Evolutionary conservation across 2,888 invertebrate species (phyloP), one percentile per base, ranked within the genome.

Genomic region (Clusia tigrina): DNA sequence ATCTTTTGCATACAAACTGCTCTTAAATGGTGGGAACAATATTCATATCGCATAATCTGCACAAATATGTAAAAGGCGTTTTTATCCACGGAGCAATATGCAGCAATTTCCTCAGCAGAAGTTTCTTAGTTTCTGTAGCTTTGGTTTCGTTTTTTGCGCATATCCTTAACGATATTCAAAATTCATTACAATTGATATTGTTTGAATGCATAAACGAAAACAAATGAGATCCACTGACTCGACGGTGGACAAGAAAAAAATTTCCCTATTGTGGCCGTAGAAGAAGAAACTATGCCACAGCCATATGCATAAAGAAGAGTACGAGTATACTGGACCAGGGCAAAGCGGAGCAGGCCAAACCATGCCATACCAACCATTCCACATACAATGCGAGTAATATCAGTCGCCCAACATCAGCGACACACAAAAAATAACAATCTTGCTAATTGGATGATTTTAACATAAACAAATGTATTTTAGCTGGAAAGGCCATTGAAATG

Each of bases 401-500:
- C 75, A 73, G 72, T 67, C 57, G 67, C 62, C 68, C 66, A 72
- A 73, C 76, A 80, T 79, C 79, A 73, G 78, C 69, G 72, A 73
- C 72, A 76, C 66, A 72, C 79, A 79, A 78, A 81, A 81, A 81
- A 82, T 82, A 81, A 82, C 83, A 83, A 83, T 82, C 83, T 82
- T 80, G 73, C 82, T 82, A 82, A 82, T 82, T 82, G 82, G 83
- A 73, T 80, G 81, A 82, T 83, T 82, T 83, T 81, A 83, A 82
- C 82, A 82, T 83, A 82, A 82, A 83, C 83, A 82, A 82, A 82
- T 82, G 83, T 82, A 82, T 83, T 81, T 82, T 76, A 71, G 65
- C 70, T 53, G 53, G 53, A 63, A 58, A 60, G 32, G 48, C 60
- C 24, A 59, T 24, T 12, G 56, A 58, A 25, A 20, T 12, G 32